These are phyloP conservation scores for Mastigias papua DNA, from an alignment of 30 jellyfish, hydroid and myxozoan species.

Conservation along the genomic window DNA sequence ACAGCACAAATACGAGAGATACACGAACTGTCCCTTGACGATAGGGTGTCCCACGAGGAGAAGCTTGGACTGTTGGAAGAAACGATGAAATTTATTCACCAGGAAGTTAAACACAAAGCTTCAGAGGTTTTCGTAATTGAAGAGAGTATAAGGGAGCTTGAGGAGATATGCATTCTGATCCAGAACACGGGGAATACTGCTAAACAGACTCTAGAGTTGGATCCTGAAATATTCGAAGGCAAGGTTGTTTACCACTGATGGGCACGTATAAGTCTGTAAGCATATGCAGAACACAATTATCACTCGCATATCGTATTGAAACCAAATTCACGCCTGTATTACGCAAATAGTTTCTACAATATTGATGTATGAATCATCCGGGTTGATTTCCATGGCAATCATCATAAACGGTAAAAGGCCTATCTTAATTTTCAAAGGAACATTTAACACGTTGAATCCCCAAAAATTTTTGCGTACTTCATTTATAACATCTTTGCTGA, in stretches of 20 bases:
- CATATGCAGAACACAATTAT: too few relatives aligned
- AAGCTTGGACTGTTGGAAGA: constrained; percentile 72
- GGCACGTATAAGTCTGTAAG: too few relatives aligned
- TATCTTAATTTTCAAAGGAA: too few relatives aligned
- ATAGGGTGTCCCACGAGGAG: constrained; percentile 30
- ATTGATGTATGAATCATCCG: too few relatives aligned
- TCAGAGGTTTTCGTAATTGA: constrained; percentile 70
- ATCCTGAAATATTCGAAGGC: constrained; percentile 76
- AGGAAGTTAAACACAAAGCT: constrained; percentile 66
- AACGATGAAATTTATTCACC: constrained; percentile 64
- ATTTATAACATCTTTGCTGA: too few relatives aligned
- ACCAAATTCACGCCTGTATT: too few relatives aligned
- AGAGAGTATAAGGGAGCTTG: constrained; percentile 66
- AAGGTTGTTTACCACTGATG: constrained; percentile 52
- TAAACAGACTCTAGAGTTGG: constrained; percentile 66
- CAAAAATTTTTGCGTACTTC: too few relatives aligned
- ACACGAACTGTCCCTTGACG: constrained; percentile 21
- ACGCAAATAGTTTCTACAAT: too few relatives aligned
- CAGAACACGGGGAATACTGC: constrained; percentile 46
- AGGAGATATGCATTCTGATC: constrained; percentile 47
- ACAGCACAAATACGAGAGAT: constrained; percentile 68
- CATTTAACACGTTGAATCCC: too few relatives aligned
- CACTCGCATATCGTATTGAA: too few relatives aligned
- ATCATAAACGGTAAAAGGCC: too few relatives aligned
- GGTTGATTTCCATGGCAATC: too few relatives aligned